A percentile compares a stretch with the other conserved stretches of the same genome.
These are phyloP conservation scores for Osmoderma eremita DNA, from an alignment of 2,888 invertebrate species.

Conservation along the genomic window DNA sequence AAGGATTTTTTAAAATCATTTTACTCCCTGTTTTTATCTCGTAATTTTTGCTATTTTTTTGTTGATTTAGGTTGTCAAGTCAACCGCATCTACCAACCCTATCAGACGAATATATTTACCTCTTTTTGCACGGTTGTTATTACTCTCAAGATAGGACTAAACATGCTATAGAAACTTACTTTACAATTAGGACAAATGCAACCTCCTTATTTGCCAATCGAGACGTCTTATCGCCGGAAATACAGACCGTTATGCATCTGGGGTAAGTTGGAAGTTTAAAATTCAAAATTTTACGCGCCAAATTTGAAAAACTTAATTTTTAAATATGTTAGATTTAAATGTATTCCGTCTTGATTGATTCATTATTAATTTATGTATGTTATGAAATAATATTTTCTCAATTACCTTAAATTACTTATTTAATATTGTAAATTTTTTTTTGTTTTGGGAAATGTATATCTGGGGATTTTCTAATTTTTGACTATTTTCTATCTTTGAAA, in stretches of 20 bases:
- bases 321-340: too few species aligned
- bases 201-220: constrained; percentile 71
- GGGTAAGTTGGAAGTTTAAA: constrained; percentile 66
- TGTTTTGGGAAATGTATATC: too few species aligned
- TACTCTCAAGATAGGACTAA: constrained; percentile 65
- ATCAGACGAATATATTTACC: constrained; percentile 71
- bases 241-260: constrained; percentile 68
- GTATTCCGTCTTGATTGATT: too few species aligned
- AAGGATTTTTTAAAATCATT: too few species aligned
- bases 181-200: constrained; percentile 69
- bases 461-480: too few species aligned
- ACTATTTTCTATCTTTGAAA: too few species aligned
- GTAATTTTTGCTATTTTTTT: constrained; percentile 6
- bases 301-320: too few species aligned
- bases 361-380: too few species aligned
- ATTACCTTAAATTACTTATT: too few species aligned
- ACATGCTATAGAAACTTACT: constrained; percentile 65
- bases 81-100: constrained; percentile 71
- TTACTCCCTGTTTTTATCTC: background rate
- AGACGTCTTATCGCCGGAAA: constrained; percentile 66
- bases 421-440: too few species aligned
- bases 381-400: too few species aligned
- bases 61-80: constrained; percentile 67
- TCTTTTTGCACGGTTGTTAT: constrained; percentile 72
- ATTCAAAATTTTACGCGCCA: background rate